These are phyloP conservation scores for Drosophila sulfurigaster DNA, from an alignment of 1,140 invertebrate genomes.

Conservation along the genomic window DNA sequence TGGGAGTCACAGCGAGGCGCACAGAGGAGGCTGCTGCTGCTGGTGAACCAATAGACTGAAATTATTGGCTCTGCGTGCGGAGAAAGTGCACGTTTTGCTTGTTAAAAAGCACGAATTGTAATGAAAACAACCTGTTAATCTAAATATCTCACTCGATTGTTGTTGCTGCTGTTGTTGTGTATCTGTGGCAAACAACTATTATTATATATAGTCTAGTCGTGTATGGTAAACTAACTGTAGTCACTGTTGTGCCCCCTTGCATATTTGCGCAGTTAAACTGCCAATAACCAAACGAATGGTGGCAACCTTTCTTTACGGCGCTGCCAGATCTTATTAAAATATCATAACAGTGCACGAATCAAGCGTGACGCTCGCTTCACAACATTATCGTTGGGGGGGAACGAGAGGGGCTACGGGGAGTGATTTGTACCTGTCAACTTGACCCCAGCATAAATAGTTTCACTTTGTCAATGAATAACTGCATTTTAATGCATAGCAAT, in stretches of 20 bases:
- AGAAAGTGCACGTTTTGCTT: conserved; percentile 85
- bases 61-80: conserved; percentile 84
- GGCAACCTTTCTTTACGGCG: conserved; percentile 44
- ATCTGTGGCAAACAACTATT: conserved; percentile 61
- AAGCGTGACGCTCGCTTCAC: conserved; percentile 41
- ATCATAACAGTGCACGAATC: conserved; percentile 77
- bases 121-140: conserved; percentile 85
- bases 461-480: conserved; percentile 41
- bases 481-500: conserved; percentile 37
- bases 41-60: conserved; percentile 43
- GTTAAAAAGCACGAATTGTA: conserved; percentile 84
- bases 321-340: conserved; percentile 83
- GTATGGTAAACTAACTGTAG: conserved; percentile 71
- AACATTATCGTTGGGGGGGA: neutral
- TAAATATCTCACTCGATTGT: conserved; percentile 85
- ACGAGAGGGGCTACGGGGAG: neutral
- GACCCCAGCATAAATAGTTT: conserved; percentile 61
- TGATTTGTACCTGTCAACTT: conserved; percentile 80
- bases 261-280: conserved; percentile 50
- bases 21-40: no score
- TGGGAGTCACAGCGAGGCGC: neutral
- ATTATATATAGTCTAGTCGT: conserved; percentile 82
- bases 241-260: conserved; percentile 25
- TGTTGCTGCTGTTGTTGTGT: conserved; percentile 41
- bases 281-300: conserved; percentile 72